Conservation (phyloP, 37 sponge, comb jelly and placozoan species). For the Bolinopsis microptera region DNA sequence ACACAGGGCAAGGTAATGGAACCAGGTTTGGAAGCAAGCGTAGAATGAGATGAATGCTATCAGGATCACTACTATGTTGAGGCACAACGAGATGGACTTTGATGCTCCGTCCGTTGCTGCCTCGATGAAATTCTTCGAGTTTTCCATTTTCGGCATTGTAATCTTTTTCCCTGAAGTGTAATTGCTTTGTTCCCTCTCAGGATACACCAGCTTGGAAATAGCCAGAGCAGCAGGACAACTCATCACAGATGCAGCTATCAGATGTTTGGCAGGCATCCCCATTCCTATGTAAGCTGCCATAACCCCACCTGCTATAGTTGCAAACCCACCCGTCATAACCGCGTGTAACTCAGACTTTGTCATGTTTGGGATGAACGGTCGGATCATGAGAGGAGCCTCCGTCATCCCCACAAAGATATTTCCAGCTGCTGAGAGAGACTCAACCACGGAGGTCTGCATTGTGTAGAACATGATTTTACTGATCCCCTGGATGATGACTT, state of each 20-base stretch:
- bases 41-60: conserved; percentile 59
- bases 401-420: conserved; percentile 67
- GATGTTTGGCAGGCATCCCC: conserved; percentile 62
- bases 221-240: conserved; percentile 67
- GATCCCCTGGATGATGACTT: conserved; percentile 64
- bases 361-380: conserved; percentile 66
- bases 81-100: background rate
- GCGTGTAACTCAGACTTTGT: conserved; percentile 66
- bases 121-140: conserved; percentile 62
- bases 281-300: conserved; percentile 64
- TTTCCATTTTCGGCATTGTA: background rate
- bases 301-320: conserved; percentile 65
- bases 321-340: conserved; percentile 66
- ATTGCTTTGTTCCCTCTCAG: conserved; percentile 22
- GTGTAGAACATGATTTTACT: conserved; percentile 65
- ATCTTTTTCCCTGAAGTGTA: conserved; percentile 42
- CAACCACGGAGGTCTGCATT: conserved; percentile 66
- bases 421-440: conserved; percentile 66
- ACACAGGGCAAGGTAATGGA: conserved; percentile 23
- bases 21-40: conserved; percentile 37
- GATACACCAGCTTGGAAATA: conserved; percentile 66
- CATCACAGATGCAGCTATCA: conserved; percentile 66
- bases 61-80: conserved; percentile 59
- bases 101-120: conserved; percentile 60
- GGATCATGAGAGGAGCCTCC: conserved; percentile 67